Evolutionary conservation across 2,113 vertebrate species (phyloP).

Genomic region (Oceanodroma tethys): DNA sequence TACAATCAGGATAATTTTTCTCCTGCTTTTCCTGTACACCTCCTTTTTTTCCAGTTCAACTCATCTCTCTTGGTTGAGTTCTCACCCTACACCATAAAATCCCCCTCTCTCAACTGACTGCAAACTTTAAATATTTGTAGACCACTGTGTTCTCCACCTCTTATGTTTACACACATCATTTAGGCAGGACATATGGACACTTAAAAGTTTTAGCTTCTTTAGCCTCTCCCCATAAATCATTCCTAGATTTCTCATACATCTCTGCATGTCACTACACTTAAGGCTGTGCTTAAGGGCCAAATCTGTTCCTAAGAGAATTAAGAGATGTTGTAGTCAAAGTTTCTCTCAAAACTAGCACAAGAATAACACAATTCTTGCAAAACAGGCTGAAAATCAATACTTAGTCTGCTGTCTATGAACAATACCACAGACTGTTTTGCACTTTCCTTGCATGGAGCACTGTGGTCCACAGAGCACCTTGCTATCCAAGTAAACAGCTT

Average conservation of each 20-base stretch:
- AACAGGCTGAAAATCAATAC: background rate
- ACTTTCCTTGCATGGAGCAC: background rate
- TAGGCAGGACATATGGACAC: background rate
- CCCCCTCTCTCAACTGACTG: background rate
- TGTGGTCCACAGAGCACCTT: background rate
- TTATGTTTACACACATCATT: background rate
- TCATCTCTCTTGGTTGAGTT: background rate
- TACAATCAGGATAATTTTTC: background rate
- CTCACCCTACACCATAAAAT: background rate
- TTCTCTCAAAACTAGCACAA: background rate
- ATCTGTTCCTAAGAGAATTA: background rate
- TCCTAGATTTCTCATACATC: background rate
- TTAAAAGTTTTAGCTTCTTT: background rate
- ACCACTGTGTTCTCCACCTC: background rate
- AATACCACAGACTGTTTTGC: background rate
- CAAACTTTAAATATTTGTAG: background rate
- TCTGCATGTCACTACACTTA: background rate
- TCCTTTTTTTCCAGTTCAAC: background rate
- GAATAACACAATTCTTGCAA: background rate
- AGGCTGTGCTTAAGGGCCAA: background rate
- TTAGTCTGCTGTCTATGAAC: background rate
- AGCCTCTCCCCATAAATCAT: background rate
- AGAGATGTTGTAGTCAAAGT: background rate
- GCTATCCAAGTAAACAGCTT: background rate
- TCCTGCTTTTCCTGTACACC: background rate